These are phyloP conservation scores for Palythoa caribaeorum DNA, from an alignment of 92 coral and sea anemone species.

Conservation along the genomic window DNA sequence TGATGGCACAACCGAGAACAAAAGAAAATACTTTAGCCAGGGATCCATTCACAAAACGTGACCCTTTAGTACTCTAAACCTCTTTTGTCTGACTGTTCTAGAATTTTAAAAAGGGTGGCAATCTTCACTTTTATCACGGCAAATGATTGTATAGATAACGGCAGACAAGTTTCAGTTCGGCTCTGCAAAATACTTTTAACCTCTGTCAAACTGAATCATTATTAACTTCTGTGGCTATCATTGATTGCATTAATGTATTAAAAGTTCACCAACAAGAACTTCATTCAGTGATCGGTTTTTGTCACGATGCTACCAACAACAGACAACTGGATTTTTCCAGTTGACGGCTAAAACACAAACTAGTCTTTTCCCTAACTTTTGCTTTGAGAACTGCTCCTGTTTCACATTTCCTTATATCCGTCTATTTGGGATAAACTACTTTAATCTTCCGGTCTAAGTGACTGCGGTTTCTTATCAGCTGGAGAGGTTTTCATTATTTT, in stretches of 20 bases:
- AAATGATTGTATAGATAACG: neutral
- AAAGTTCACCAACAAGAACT: too few relatives aligned
- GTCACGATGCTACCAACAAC: too few relatives aligned
- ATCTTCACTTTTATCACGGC: neutral
- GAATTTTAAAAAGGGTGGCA: neutral
- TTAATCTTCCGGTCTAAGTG: conserved; percentile 10
- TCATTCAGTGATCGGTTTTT: too few relatives aligned
- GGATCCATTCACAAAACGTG: too few relatives aligned
- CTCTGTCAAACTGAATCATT: too few relatives aligned
- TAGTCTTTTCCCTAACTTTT: neutral
- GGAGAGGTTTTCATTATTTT: conserved; percentile 2
- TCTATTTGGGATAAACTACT: conserved; percentile 18
- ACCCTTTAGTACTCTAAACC: too few relatives aligned
- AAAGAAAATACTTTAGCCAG: too few relatives aligned
- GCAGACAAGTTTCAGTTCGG: neutral
- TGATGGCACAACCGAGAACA: too few relatives aligned
- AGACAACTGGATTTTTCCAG: too few relatives aligned
- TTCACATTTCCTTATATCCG: conserved; percentile 19
- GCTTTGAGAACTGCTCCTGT: neutral
- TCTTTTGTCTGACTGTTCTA: neutral
- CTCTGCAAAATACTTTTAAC: neutral
- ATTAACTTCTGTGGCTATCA: too few relatives aligned
- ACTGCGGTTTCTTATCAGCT: conserved; percentile 38
- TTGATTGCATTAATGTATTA: too few relatives aligned
- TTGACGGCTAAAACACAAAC: neutral